These are phyloP conservation scores for Cinclus cinclus DNA, from an alignment of 2,113 vertebrate genomes.

Conservation along the genomic window DNA sequence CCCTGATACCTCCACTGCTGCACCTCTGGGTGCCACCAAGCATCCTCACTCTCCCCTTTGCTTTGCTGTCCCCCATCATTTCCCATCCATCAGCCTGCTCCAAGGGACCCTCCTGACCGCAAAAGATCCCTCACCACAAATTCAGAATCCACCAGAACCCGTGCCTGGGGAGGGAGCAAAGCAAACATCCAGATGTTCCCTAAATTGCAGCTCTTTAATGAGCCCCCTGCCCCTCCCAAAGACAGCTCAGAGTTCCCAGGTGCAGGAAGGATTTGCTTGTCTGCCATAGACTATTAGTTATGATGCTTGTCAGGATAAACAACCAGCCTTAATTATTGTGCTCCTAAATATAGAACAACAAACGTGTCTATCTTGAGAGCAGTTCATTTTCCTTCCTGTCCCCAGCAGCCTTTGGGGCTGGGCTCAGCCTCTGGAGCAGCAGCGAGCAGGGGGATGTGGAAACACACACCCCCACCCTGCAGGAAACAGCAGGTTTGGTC, in stretches of 20 bases:
- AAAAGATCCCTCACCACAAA: not conserved
- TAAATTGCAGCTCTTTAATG: not conserved
- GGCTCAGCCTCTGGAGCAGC: too few species aligned
- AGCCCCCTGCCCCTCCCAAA: not conserved
- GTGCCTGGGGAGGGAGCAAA: not conserved
- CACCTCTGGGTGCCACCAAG: not conserved
- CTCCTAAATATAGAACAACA: constrained; percentile 52
- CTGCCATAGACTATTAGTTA: constrained; percentile 47
- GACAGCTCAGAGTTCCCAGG: not conserved
- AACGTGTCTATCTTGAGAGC: not conserved
- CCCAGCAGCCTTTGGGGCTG: not conserved
- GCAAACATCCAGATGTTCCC: not conserved
- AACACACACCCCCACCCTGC: too few species aligned
- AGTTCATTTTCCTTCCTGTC: constrained; percentile 35
- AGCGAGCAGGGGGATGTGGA: not conserved
- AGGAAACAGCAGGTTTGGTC: too few species aligned
- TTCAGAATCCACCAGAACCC: not conserved
- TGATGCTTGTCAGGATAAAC: constrained; percentile 35
- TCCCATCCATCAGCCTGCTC: not conserved
- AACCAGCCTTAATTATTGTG: constrained; percentile 44
- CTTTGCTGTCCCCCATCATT: not conserved
- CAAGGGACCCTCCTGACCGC: not conserved
- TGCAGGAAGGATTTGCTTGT: constrained; percentile 20
- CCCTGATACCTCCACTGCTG: fast-evolving
- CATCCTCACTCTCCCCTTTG: not conserved